Percentiles rank a stretch among this genome's conserved stretches.
Conservation (phyloP, 2,113 vertebrate species). For the Herpetotheres cachinnans region DNA sequence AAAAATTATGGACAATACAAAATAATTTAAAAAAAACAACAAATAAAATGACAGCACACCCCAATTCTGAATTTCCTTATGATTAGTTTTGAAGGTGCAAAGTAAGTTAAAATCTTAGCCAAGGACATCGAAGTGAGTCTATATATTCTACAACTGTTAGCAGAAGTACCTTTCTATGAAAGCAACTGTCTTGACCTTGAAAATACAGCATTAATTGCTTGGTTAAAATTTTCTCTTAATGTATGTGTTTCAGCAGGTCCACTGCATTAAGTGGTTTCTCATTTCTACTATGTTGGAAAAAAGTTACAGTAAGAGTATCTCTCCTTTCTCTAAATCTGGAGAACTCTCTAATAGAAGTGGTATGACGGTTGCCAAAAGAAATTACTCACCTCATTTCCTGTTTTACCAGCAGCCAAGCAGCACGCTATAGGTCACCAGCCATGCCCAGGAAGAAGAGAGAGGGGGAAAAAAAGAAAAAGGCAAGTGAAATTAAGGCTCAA, state of each 20-base stretch:
- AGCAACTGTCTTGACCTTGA: neutral
- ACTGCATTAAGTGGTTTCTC: neutral
- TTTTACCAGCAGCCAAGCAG: conserved; percentile 91
- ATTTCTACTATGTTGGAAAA: neutral
- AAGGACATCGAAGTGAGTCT: neutral
- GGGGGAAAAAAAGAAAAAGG: neutral
- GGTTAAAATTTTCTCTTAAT: neutral
- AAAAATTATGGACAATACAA: neutral
- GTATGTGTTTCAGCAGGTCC: neutral
- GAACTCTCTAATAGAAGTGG: conserved; percentile 18
- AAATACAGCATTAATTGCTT: neutral
- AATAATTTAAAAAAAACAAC: neutral
- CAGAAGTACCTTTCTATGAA: neutral
- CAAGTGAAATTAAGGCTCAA: conserved; percentile 41
- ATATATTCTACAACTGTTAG: neutral
- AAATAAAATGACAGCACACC: neutral
- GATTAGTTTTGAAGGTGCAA: neutral
- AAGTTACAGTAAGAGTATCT: neutral
- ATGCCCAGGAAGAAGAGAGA: conserved; percentile 54
- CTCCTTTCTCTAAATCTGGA: conserved; percentile 6
- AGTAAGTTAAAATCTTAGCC: neutral
- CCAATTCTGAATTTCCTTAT: neutral
- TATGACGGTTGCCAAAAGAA: conserved; percentile 44
- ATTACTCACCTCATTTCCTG: conserved; percentile 86
- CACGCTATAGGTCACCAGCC: conserved; percentile 78